Percentiles rank a stretch among this genome's conserved stretches.
phyloP scores from a whole-genome alignment of 2,888 invertebrate genomes.

The Cosmia trapezina region DNA sequence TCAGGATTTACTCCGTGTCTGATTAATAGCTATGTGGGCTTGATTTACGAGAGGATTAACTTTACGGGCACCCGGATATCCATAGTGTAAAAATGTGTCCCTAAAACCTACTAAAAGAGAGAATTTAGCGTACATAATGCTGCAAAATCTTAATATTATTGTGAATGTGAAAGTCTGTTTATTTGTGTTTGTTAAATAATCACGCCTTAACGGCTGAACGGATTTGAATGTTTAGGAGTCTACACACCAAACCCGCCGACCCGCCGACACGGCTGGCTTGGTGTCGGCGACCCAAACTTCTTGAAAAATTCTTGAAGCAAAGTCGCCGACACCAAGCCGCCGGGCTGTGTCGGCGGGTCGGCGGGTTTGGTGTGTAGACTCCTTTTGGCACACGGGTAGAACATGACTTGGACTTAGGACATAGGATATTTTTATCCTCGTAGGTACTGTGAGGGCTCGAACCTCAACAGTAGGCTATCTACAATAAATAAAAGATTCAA shows the following conservation, averaged over 20 bases:
- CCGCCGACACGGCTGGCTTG: too few species aligned
- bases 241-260: too few species aligned
- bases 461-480: too few species aligned
- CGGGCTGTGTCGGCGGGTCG: too few species aligned
- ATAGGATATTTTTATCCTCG: not conserved
- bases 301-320: too few species aligned
- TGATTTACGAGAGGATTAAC: constrained; percentile 40
- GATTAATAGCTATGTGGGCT: constrained; percentile 36
- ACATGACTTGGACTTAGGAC: not conserved
- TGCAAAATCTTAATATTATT: too few species aligned
- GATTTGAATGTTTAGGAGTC: not conserved
- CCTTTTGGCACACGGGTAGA: too few species aligned
- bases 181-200: not conserved
- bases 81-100: constrained; percentile 10
- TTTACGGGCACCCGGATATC: constrained; percentile 5
- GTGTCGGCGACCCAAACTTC: too few species aligned
- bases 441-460: too few species aligned
- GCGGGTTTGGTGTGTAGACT: too few species aligned
- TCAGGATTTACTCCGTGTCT: constrained; percentile 32
- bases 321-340: too few species aligned
- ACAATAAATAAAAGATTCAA: too few species aligned
- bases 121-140: not conserved
- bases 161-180: not conserved
- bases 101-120: not conserved
- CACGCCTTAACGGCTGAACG: not conserved